Conservation (phyloP, 2,888 invertebrate genomes). For the Aricia artaxerxes region DNA sequence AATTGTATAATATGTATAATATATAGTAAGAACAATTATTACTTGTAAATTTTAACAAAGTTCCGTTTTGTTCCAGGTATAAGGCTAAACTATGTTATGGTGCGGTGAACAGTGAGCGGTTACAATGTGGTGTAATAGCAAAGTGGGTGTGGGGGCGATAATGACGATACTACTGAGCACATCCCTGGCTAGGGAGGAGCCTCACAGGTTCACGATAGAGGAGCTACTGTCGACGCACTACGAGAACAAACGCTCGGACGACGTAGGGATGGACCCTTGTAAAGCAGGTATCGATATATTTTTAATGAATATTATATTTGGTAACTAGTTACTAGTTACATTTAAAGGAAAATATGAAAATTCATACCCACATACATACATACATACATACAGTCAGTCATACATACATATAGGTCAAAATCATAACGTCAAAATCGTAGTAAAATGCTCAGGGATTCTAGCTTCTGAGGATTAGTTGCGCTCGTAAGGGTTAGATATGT, state of each 20-base stretch:
- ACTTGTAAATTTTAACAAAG: background rate
- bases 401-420: too few species aligned
- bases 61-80: constrained; percentile 60
- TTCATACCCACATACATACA: too few species aligned
- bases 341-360: too few species aligned
- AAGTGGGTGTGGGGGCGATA: constrained; percentile 52
- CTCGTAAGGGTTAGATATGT: too few species aligned
- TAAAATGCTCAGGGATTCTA: too few species aligned
- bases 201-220: constrained; percentile 83
- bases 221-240: constrained; percentile 84
- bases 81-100: constrained; percentile 59
- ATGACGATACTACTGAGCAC: constrained; percentile 57
- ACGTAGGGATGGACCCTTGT: constrained; percentile 91
- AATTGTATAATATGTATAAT: too few species aligned
- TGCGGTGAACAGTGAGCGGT: constrained; percentile 50
- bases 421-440: too few species aligned
- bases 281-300: constrained; percentile 82
- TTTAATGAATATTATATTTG: constrained; percentile 20
- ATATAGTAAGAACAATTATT: too few species aligned
- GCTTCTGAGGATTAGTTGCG: too few species aligned
- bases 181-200: constrained; percentile 57
- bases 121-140: constrained; percentile 59
- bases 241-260: constrained; percentile 85
- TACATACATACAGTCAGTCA: too few species aligned
- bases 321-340: background rate